Evolutionary conservation across 2,797 vertebrate genomes (phyloP).

Genomic region (Anas georgica): DNA sequence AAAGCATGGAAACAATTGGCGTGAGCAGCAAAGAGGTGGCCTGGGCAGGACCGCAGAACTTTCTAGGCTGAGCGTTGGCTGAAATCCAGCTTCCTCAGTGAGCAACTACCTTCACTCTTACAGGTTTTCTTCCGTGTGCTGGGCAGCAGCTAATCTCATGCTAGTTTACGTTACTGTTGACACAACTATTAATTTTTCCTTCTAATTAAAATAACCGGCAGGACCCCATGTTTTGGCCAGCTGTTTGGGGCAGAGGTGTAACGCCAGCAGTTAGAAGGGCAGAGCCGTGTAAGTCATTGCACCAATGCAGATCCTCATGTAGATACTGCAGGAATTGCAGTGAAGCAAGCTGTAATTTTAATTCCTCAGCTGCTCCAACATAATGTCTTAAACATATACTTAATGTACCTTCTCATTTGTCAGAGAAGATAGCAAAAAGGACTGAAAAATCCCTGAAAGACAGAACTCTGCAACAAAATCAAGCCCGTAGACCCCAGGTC

Average conservation of each 20-base stretch:
- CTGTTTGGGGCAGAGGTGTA: not conserved
- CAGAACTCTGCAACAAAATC: not conserved
- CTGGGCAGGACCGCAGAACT: not conserved
- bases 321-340: not conserved
- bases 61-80: not conserved
- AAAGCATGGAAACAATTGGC: not conserved
- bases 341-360: not conserved
- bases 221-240: not conserved
- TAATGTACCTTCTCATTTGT: not conserved
- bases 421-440: not conserved
- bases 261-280: not conserved
- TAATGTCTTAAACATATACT: not conserved
- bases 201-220: not conserved
- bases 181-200: not conserved
- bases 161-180: not conserved
- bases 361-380: rapidly evolving
- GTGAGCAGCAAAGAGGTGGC: not conserved
- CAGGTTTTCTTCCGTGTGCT: not conserved
- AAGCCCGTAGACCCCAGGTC: not conserved
- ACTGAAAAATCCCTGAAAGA: not conserved
- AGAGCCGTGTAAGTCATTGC: not conserved
- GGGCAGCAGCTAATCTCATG: not conserved
- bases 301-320: not conserved
- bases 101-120: not conserved
- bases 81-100: not conserved